Base-by-base conservation (phyloP, 2,113 vertebrate genomes). In the Ursus arctos region DNA sequence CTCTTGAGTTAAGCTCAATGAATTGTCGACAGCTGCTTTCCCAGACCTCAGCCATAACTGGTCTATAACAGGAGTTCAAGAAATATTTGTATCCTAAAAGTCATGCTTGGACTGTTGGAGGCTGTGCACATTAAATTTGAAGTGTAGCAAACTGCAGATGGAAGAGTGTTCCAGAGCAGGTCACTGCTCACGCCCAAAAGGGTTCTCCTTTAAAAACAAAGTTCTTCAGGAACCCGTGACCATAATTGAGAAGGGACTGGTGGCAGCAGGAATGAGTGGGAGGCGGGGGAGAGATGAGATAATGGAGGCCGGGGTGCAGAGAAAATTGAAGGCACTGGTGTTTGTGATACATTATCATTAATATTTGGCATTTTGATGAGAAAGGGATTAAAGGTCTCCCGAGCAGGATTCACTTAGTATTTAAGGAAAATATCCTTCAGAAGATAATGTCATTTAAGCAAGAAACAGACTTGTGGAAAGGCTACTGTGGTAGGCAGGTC, bases 351-450 rank as follows among this genome's bases (percentile, higher is more conserved):
- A 63, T 13, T 51, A 43, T 93, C 74, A 59, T 55, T 47, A n/a
- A 88, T 65, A 63, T 59, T 12, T 55, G 77, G 36, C 55, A 28
- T 77, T 55, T 16, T 92, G 76, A 71, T 53, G 21, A 89, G 81
- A 93, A n/a, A 80, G 21, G 36, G 2, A 57, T 86, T 67, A 36
- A 63, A 83, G 36, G 11, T 76, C 6, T 95, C 1, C 69, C 31
- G 74, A 94, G n/a, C 3, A 79, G 59, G 81, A 91, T 53, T 93
- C 15, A 69, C 36, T 89, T 83, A 91, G 51, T 93, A 77, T 14
- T 71, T 88, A 82, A 84, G 79, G 40, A 65, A 94, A 94, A 47
- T 82, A 12, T 86, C 93, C 16, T 96, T 91, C 53, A 96, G 47
- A 81, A 90, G 57, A 77, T 96, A 79, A 40, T 59, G 33, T 49